Evolutionary conservation across 2,113 vertebrate genomes (phyloP), one percentile per base, ranked within the genome.

Genomic region (Daphoenositta chrysoptera): DNA sequence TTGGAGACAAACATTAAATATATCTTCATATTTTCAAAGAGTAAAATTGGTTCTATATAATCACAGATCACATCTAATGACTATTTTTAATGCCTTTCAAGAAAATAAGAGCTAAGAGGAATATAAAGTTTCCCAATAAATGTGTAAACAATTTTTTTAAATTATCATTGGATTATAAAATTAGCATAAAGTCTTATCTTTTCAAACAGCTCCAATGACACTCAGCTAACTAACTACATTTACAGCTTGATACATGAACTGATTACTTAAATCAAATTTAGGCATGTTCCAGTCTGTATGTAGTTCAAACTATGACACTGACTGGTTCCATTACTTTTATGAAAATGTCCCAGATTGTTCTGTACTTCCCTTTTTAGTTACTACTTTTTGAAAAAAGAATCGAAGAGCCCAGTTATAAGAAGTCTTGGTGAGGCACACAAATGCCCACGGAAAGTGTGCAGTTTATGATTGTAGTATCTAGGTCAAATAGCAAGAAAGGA

Each of bases 401-500:
- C 2, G 0, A 44, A 63, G 22, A 63, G 1, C 16, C 20, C 3
- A 40, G 24, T 35, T 54, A 37, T 10, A 70, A 66, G 66, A 78
- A 53, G 7, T 27, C 33, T 23, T 13, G 26, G 23, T 33, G 21
- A 85, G 30, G 22, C 86, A 35, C 35, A 66, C 6, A 87, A 80
- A 80, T 10, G 10, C 11, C 21, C 3, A 5, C 0, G 0, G 42
- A 64, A 83, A 75, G 8, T 54, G 27, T 17, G 31, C 3, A 19
- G 27, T 27, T 82, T 69, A 53, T 72, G 65, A 72, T 7, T 84
- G 66, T 12, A 45, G 3, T 90, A 93, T 92, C 60, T 95, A 22
- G 90, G 92, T 95, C 83, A 96, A 88, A 58, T 4, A 86, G 4
- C 28, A 70, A 76, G 22, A 94, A 92, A 92, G 14, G 50, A 64